Conservation (phyloP, 1,140 invertebrate genomes). For the Drosophila carrolli region DNA sequence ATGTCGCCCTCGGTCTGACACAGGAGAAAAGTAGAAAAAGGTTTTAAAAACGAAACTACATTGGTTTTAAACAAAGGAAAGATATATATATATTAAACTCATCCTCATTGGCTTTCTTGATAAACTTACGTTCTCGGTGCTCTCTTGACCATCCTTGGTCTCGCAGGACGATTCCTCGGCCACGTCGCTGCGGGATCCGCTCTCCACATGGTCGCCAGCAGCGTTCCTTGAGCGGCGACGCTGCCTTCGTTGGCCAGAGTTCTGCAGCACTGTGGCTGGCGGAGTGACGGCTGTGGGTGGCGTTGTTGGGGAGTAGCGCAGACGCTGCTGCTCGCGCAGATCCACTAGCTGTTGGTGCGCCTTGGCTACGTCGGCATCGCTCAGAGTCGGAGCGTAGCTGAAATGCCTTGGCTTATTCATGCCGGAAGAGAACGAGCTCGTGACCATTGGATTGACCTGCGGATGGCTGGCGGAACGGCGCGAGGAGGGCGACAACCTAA, state of each 20-base stretch:
- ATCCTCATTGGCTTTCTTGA: too few species aligned
- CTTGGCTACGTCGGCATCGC: constrained; percentile 37
- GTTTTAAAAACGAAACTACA: too few species aligned
- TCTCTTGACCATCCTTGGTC: constrained; percentile 33
- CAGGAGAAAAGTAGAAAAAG: too few species aligned
- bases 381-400: constrained; percentile 1
- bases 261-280: not conserved
- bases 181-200: constrained; percentile 1
- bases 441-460: not conserved
- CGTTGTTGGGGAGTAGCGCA: not conserved
- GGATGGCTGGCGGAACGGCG: constrained; percentile 20
- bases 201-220: constrained; percentile 9
- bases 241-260: constrained; percentile 3
- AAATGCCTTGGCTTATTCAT: constrained; percentile 6
- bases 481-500: not conserved
- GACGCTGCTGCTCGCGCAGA: constrained; percentile 36
- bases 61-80: too few species aligned
- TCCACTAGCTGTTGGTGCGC: constrained; percentile 52
- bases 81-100: too few species aligned
- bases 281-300: not conserved
- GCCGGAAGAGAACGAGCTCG: not conserved
- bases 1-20: too few species aligned
- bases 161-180: constrained; percentile 25
- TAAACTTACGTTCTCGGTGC: constrained; percentile 31
- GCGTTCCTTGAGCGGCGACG: constrained; percentile 21